A percentile compares a stretch with the other conserved stretches of the same genome.
Conservation (phyloP, 2,888 invertebrate species). For the Carpatolechia fugitivella region DNA sequence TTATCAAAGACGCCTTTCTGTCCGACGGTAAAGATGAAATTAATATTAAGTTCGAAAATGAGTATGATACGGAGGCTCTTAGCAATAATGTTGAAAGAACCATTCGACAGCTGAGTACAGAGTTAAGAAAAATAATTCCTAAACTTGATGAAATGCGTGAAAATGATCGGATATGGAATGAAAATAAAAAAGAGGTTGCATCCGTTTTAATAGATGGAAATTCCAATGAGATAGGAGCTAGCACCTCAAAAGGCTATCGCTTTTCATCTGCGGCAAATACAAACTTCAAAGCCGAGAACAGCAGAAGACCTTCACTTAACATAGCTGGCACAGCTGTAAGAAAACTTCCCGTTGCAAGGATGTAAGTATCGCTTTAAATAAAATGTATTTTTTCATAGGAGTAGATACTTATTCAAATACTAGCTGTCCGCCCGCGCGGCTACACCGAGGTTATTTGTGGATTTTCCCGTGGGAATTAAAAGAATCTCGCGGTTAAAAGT, state of each 20-base stretch:
- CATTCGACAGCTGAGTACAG: constrained; percentile 69
- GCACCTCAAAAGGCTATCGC: constrained; percentile 34
- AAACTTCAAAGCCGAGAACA: constrained; percentile 25
- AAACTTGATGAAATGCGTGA: constrained; percentile 73
- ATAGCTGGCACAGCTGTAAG: constrained; percentile 22
- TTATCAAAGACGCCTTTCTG: constrained; percentile 79
- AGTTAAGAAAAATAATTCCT: constrained; percentile 70
- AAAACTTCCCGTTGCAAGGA: constrained; percentile 32
- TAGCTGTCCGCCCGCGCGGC: too few species aligned
- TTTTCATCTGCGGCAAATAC: constrained; percentile 25
- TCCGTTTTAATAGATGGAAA: constrained; percentile 54
- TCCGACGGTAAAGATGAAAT: constrained; percentile 80
- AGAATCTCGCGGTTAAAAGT: too few species aligned
- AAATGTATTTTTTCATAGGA: background rate
- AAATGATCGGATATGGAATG: constrained; percentile 60
- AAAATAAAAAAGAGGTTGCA: constrained; percentile 41
- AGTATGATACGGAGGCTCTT: constrained; percentile 62
- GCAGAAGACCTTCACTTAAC: constrained; percentile 23
- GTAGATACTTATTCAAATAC: too few species aligned
- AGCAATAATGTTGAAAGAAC: constrained; percentile 68
- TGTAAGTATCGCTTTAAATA: constrained; percentile 35
- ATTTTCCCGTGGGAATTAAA: too few species aligned
- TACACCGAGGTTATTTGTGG: too few species aligned
- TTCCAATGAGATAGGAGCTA: constrained; percentile 60
- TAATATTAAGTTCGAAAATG: constrained; percentile 51